Base-by-base conservation (phyloP, 2,888 invertebrate genomes). In the Hydropsyche betteni region DNA sequence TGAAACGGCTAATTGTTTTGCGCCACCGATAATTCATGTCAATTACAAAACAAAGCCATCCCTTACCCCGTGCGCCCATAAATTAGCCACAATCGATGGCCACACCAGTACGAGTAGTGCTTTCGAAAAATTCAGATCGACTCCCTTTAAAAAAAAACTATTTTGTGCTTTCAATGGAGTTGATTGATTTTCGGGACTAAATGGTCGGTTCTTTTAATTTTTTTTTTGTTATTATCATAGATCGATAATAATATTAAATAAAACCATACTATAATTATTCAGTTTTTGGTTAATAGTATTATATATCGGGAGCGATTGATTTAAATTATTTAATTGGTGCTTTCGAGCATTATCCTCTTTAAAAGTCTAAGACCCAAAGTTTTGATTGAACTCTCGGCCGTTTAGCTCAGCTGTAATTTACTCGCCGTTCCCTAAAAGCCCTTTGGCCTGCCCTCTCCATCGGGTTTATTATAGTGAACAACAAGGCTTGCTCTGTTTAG, bases 341-440 rank as follows among this genome's bases (percentile, higher is more conserved):
- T 44, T 6, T 44, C 3, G 44, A 44, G 10, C 10, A 44, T 8
- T 10, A 44, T 44, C 44, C 44, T 44, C 44, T 44, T 44, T 44
- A 2, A 44, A 44, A 6, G 44, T 10, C 7, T 44, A 44, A 44
- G 44, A 44, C 64, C 24, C 34, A 38, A 72, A 72, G 72, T 72
- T 72, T 72, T 72, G 72, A 72, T 72, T 38, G 38, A 55, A 58
- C 58, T 72, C 36, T 34, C 58, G 36, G 38, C 34, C 36, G 55
- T 72, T 72, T 58, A 72, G 72, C 72, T 34, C 12, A 55, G 44
- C 38, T 38, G 72, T 72, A 61, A 72, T 72, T 72, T 72, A 72
- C 36, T 58, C 72, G 72, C 44, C 44, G 58, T 58, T 58, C 14
- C 61, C 61, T 61, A 61, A 72, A 72, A 72, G 72, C 72, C 64